Evolutionary conservation across 2,797 vertebrate species (phyloP), one percentile per base, ranked within the genome.

Genomic region (Pipistrellus kuhlii): DNA sequence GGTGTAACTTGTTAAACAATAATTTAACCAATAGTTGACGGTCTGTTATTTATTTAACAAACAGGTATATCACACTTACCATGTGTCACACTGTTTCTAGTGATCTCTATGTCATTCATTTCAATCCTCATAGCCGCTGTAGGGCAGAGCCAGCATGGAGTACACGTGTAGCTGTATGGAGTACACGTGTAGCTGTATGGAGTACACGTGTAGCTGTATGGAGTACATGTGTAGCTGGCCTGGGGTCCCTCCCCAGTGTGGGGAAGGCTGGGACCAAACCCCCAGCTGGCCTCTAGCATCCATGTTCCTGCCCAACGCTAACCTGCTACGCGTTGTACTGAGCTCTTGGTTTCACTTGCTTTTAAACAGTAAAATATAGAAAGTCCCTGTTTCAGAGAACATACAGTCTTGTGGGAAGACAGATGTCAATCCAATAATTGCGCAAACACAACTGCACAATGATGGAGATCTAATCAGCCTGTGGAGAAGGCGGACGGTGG

Each of bases 1-100:
- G 75, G 3, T 35, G 27, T 66, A 46, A 76, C 59, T 59, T 18
- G 7, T 73, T 72, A 72, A 86, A 88, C 7, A 78, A 44, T 92
- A 3, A 2, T 32, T 55, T 51, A 88, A 57, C 38, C 82, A 90
- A 51, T 48, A 83, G 4, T 4, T 53, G 30, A 53, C 3, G 5
- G 21, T 13, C 20, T 86, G 15, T 81, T 92, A 71, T 71, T 95
- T 84, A 80, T 83, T 73, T 83, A 90, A 41, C 21, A 69, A 55
- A 81, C 12, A 53, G 6, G 64, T 38, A 44, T 0, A 68, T 32
- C 13, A 23, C 25, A 46, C 32, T 69, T 51, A 59, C 13, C 72
- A 0, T 38, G 17, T 57, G 10, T 32, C 73, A 41, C 15, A 14
- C n/a, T 75, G 0, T 38, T 85, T 85, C 68, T 78, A 59, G 81